These are phyloP conservation scores for Zaprionus ghesquierei DNA, from an alignment of 1,140 invertebrate species.

Conservation along the genomic window DNA sequence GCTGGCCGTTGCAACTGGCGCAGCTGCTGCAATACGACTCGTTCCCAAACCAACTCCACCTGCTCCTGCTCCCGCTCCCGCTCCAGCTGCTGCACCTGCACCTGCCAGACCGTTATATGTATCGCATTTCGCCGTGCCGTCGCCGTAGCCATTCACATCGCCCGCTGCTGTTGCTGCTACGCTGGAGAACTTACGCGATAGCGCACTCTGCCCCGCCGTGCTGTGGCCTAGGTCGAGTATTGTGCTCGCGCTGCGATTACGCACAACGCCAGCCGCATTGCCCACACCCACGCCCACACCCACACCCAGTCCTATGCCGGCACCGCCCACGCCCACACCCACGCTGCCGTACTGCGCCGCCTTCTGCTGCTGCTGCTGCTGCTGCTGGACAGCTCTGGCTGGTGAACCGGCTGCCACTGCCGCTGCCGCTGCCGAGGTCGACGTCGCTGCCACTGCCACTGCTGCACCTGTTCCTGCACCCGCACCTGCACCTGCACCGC, in stretches of 20 bases:
- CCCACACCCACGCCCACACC: constrained; percentile 38
- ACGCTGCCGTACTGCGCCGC: constrained; percentile 31
- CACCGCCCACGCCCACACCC: constrained; percentile 39
- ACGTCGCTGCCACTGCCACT: constrained; percentile 28
- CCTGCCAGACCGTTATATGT: constrained; percentile 36
- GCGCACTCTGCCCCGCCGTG: constrained; percentile 10
- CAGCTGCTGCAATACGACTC: neutral
- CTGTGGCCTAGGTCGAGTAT: constrained; percentile 60
- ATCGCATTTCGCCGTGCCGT: constrained; percentile 47
- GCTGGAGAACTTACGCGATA: constrained; percentile 51
- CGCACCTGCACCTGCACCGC: constrained; percentile 36
- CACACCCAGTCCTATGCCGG: constrained; percentile 29
- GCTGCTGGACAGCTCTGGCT: constrained; percentile 66
- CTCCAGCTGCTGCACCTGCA: neutral
- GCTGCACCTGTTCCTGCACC: constrained; percentile 68
- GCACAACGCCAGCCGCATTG: constrained; percentile 27
- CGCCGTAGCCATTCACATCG: constrained; percentile 54
- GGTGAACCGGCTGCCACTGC: constrained; percentile 70
- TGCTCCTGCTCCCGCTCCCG: constrained; percentile 3
- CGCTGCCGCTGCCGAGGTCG: constrained; percentile 19
- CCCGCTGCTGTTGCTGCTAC: constrained; percentile 17
- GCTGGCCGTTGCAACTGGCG: constrained; percentile 17
- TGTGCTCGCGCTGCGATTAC: constrained; percentile 70
- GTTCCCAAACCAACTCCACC: neutral
- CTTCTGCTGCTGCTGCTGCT: constrained; percentile 43